Conservation (phyloP, 30 jellyfish, hydroid and myxozoan genomes). For the Hydra vulgaris region DNA sequence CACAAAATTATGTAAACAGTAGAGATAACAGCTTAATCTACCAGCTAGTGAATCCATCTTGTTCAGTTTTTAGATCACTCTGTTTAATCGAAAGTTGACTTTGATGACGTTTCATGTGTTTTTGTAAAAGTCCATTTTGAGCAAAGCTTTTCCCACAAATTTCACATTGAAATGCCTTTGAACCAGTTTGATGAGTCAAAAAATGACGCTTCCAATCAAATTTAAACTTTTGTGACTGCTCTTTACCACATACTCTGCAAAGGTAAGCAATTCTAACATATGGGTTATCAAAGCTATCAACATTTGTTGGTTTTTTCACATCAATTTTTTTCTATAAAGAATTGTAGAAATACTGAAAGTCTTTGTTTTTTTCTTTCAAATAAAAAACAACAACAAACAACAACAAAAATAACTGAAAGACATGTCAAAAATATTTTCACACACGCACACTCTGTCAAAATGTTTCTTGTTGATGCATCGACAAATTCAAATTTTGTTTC, state of each 20-base stretch:
- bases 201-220: slow-evolving; percentile 19
- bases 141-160: slow-evolving; percentile 5
- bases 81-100: neutral
- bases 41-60: neutral
- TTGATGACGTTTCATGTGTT: slow-evolving; percentile 8
- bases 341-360: neutral
- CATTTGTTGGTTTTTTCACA: neutral
- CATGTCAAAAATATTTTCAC: neutral
- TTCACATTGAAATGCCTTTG: neutral
- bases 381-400: neutral
- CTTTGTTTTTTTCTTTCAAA: no score
- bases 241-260: slow-evolving; percentile 8
- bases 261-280: slow-evolving; percentile 12
- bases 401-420: no score
- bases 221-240: slow-evolving; percentile 13
- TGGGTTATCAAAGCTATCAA: slow-evolving; percentile 12
- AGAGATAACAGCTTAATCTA: neutral
- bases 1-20: neutral
- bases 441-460: neutral
- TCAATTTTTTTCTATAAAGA: neutral
- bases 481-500: neutral
- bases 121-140: neutral
- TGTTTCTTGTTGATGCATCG: neutral
- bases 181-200: slow-evolving; percentile 11
- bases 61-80: neutral